Base-by-base conservation (phyloP, 2,113 vertebrate species). In the Lagenorhynchus albirostris region DNA sequence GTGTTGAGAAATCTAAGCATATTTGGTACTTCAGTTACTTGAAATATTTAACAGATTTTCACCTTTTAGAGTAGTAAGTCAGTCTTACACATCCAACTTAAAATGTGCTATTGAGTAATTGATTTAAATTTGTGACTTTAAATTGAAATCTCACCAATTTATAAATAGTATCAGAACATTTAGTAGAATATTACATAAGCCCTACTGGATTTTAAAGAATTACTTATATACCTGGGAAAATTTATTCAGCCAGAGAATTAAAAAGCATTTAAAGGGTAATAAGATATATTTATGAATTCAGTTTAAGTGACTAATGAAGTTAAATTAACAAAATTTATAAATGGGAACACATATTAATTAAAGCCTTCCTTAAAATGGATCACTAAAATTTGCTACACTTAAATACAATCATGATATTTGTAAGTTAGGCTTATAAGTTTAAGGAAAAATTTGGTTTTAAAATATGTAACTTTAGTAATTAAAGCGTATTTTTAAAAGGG, bases 41-140 rank as follows among this genome's bases (percentile, higher is more conserved):
- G 88, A 91, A 62, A 79, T 79, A 79, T 91, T 77, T 68, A 47
- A 95, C 53, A 84, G 47, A 50, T 47, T 79, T 91, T 91, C 53
- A 31, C 5, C 38, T 85, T 79, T 86, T 62, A 53, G 38, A 62
- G 31, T 77, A 91, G 47, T 7, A 77, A 77, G 53, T 85, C 18
- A 85, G 38, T 60, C 26, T 91, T 85, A 71, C 20, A 53, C 38
- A 62, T 85, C 38, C 26, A 86, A 85, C 20, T 77, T 79, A 95
- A 95, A 79, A 9, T 70, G 50, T 95, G 29, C 33, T n/a, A 60
- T 79, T 91, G 60, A 85, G 33, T 60, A 91, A 50, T 85, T 25
- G 7, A 79, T 79, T 79, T 55, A 68, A 60, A 79, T 70, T 79
- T 62, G 62, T 95, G 88, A 60, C 20, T 85, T 91, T 84, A 85